These are phyloP conservation scores for Myzus persicae DNA, from an alignment of 1,140 invertebrate genomes.

Conservation along the genomic window DNA sequence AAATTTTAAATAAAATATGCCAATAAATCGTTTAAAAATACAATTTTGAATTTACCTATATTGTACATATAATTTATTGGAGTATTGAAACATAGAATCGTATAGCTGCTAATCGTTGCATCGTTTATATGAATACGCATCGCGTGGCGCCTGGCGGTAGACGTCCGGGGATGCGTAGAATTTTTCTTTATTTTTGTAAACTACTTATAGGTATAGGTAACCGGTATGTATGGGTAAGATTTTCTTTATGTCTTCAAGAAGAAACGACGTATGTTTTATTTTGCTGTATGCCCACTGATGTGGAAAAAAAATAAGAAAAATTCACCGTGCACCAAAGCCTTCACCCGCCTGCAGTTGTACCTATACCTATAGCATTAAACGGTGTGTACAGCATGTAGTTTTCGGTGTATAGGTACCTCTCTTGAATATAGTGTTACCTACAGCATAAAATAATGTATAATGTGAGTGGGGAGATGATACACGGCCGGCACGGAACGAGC, in stretches of 20 bases:
- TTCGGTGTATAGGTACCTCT: not conserved
- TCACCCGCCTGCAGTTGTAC: not conserved
- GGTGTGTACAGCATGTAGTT: not conserved
- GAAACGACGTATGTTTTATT: not conserved
- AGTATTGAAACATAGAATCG: no score
- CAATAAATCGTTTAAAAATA: not conserved
- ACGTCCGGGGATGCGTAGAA: no score
- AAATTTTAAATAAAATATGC: not conserved
- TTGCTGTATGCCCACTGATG: not conserved
- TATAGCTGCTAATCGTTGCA: not conserved
- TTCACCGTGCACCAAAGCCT: not conserved
- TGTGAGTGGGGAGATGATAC: not conserved
- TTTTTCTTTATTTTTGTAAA: not conserved
- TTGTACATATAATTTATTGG: not conserved
- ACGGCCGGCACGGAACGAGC: not conserved
- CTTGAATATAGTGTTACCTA: not conserved
- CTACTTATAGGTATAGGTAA: not conserved
- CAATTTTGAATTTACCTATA: not conserved
- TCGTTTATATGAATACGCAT: not conserved
- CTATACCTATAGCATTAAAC: not conserved
- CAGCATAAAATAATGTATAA: not conserved
- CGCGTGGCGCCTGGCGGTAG: not conserved
- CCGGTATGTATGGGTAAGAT: not conserved
- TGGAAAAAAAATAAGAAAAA: not conserved
- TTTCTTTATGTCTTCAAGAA: not conserved